phyloP scores from a whole-genome alignment of 2,888 invertebrate species.

The Acanthosoma haemorrhoidale region DNA sequence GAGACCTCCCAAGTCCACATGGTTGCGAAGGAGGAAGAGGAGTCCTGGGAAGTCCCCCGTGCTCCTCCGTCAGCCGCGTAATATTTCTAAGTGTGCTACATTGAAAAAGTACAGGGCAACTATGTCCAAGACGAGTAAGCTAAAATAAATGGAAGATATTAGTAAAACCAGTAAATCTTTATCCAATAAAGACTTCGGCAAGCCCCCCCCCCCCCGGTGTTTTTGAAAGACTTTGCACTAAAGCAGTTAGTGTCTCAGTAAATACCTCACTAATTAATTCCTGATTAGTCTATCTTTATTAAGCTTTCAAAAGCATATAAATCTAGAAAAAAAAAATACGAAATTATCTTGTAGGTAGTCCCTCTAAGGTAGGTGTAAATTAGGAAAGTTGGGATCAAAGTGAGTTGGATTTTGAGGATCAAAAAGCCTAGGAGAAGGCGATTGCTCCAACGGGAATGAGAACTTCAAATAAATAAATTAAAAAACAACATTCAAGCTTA shows the following conservation, averaged over 20 bases:
- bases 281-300: conserved; percentile 71
- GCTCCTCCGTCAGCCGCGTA: too few relatives aligned
- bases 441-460: conserved; percentile 69
- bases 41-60: too few relatives aligned
- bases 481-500: conserved; percentile 19
- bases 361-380: conserved; percentile 52
- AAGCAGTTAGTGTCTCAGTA: conserved; percentile 48
- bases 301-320: conserved; percentile 57
- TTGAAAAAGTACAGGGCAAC: conserved; percentile 33
- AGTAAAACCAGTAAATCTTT: conserved; percentile 33
- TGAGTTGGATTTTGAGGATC: conserved; percentile 73
- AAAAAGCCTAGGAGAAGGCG: conserved; percentile 68
- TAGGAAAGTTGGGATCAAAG: conserved; percentile 73
- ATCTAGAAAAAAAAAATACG: conserved; percentile 56
- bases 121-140: conserved; percentile 39
- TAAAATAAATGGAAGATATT: conserved; percentile 33
- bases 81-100: conserved; percentile 31
- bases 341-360: conserved; percentile 58
- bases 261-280: conserved; percentile 31
- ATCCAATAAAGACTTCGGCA: conserved; percentile 36
- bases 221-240: conserved; percentile 75
- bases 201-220: conserved; percentile 66
- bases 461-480: conserved; percentile 65
- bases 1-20: too few relatives aligned
- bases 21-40: too few relatives aligned